phyloP scores from a whole-genome alignment of 2,797 vertebrate genomes.

The Tarsius wallacei region DNA sequence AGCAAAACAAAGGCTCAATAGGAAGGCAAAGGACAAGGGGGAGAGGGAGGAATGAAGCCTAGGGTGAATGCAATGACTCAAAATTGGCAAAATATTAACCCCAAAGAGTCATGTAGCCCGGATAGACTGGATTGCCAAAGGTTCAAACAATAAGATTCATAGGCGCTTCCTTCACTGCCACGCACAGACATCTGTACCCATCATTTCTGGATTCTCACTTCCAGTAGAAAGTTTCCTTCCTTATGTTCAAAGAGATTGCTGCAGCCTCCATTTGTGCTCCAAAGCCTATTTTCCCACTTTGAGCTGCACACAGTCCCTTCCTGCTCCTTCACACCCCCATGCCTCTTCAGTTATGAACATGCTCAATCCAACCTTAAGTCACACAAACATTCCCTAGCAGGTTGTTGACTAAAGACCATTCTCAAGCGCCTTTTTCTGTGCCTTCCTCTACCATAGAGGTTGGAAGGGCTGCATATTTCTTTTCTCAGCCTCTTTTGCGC shows the following conservation, averaged over 20 bases:
- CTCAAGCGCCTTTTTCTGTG: not conserved
- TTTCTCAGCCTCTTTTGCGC: not conserved
- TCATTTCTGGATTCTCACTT: not conserved
- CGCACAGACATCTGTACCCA: not conserved
- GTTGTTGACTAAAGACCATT: not conserved
- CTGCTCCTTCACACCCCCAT: not conserved
- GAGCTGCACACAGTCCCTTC: not conserved
- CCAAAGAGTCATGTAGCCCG: not conserved
- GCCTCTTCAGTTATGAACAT: not conserved
- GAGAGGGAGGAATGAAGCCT: not conserved
- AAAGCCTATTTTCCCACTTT: not conserved
- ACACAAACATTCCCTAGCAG: not conserved
- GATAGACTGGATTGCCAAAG: not conserved
- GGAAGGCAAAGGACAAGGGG: not conserved
- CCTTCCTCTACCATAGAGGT: not conserved
- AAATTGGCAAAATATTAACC: not conserved
- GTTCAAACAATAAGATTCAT: not conserved
- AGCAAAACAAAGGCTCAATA: constrained; percentile 59
- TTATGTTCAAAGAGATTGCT: not conserved
- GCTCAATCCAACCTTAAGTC: not conserved
- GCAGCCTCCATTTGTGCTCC: not conserved
- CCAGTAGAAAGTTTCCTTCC: not conserved
- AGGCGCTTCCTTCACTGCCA: not conserved
- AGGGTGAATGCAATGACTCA: not conserved
- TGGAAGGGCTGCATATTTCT: not conserved